phyloP scores from a whole-genome alignment of 2,113 vertebrate species.

The Gymnobelideus leadbeateri region DNA sequence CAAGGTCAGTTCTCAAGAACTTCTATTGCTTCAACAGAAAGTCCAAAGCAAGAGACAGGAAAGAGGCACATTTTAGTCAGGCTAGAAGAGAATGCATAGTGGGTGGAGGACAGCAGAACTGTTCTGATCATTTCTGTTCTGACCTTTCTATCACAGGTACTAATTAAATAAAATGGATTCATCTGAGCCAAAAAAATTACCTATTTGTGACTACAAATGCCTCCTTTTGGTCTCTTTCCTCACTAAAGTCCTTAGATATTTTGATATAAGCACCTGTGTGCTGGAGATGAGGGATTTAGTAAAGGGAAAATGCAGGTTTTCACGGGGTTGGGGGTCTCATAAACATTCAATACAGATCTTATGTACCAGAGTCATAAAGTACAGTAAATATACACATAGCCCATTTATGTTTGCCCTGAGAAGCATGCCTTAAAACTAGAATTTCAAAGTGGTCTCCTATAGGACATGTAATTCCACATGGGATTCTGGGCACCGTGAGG shows the following conservation, averaged over 20 bases:
- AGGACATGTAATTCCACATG: constrained; percentile 76
- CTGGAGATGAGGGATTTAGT: constrained; percentile 76
- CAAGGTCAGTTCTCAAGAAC: background rate
- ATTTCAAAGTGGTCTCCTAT: constrained; percentile 81
- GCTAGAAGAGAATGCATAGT: background rate
- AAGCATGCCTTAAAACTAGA: constrained; percentile 74
- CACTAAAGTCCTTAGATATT: constrained; percentile 54
- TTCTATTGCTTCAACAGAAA: background rate
- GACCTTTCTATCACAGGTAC: constrained; percentile 36
- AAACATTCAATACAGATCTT: constrained; percentile 83
- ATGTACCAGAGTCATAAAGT: constrained; percentile 64
- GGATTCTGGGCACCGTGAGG: constrained; percentile 73
- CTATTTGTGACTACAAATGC: constrained; percentile 57
- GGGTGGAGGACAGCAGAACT: constrained; percentile 3
- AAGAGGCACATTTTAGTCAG: background rate
- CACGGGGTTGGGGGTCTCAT: constrained; percentile 68
- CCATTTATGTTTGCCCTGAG: constrained; percentile 69
- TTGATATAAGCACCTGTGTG: constrained; percentile 70
- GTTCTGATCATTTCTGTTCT: constrained; percentile 2
- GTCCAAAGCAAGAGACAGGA: background rate
- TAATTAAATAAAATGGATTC: constrained; percentile 42
- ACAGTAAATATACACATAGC: constrained; percentile 78
- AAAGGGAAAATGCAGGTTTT: constrained; percentile 76
- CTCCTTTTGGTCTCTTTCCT: constrained; percentile 63
- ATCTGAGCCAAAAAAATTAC: constrained; percentile 76